A percentile compares a stretch with the other conserved stretches of the same genome.
These are phyloP conservation scores for Origma solitaria DNA, from an alignment of 2,113 vertebrate genomes.

Conservation along the genomic window DNA sequence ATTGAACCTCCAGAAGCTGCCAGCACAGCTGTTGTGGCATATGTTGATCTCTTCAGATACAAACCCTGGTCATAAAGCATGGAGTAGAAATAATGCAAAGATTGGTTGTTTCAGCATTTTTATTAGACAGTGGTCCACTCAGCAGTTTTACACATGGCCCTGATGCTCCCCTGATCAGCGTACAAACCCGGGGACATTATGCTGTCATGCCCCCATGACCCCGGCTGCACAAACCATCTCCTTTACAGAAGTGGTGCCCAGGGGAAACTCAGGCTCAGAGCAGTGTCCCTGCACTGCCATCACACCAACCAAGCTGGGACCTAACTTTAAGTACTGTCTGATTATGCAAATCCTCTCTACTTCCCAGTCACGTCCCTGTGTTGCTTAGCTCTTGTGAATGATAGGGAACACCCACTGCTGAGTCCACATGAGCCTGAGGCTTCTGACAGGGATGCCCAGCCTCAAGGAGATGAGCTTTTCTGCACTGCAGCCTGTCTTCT, in stretches of 20 bases:
- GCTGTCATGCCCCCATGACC: not conserved
- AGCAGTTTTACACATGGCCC: not conserved
- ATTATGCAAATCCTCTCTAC: not conserved
- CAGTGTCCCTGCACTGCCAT: not conserved
- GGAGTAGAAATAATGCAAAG: not conserved
- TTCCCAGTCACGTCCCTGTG: not conserved
- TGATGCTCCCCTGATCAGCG: not conserved
- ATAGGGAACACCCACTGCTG: not conserved
- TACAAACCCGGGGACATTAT: not conserved
- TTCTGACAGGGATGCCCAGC: not conserved
- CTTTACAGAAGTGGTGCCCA: not conserved
- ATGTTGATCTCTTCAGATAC: not conserved
- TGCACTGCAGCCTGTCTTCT: not conserved
- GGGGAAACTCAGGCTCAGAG: not conserved
- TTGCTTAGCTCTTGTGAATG: not conserved
- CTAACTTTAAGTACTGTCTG: not conserved
- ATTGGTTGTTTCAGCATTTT: not conserved
- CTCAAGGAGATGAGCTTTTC: not conserved
- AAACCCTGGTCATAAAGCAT: not conserved
- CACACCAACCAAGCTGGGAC: not conserved
- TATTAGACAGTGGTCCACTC: not conserved
- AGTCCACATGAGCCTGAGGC: not conserved
- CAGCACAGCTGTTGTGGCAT: accelerated
- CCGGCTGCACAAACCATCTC: not conserved
- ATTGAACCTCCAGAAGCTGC: not conserved